These are phyloP conservation scores for Cyaniris semiargus DNA, from an alignment of 2,888 invertebrate species.

Conservation along the genomic window DNA sequence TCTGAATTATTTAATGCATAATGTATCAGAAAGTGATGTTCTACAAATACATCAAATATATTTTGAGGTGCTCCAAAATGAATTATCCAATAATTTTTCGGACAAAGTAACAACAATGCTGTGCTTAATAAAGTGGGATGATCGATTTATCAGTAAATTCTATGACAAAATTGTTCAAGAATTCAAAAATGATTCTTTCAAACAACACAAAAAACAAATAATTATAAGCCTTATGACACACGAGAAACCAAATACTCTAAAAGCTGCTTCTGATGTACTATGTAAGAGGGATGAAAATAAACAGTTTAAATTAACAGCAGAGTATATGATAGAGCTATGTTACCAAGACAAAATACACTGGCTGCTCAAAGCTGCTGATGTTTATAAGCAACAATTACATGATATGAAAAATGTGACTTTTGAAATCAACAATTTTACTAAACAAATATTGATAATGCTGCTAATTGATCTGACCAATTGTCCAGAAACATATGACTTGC, in stretches of 20 bases:
- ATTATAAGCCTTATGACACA: constrained; percentile 68
- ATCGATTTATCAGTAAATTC: constrained; percentile 56
- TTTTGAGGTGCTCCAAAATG: constrained; percentile 61
- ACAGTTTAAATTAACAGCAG: constrained; percentile 71
- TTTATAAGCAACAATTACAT: constrained; percentile 68
- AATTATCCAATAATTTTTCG: constrained; percentile 56
- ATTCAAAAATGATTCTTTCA: constrained; percentile 60
- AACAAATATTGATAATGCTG: constrained; percentile 75
- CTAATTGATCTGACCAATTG: constrained; percentile 74
- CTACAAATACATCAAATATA: constrained; percentile 61
- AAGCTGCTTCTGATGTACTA: constrained; percentile 59
- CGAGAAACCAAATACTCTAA: constrained; percentile 60
- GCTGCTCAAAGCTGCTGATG: constrained; percentile 71
- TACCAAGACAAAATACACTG: constrained; percentile 74
- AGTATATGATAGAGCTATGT: constrained; percentile 75
- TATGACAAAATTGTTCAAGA: constrained; percentile 57
- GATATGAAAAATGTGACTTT: constrained; percentile 73
- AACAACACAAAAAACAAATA: constrained; percentile 71
- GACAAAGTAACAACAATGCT: constrained; percentile 65
- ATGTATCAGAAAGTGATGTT: constrained; percentile 48
- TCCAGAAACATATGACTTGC: constrained; percentile 70
- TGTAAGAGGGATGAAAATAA: constrained; percentile 68
- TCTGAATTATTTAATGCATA: constrained; percentile 56
- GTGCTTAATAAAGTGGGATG: constrained; percentile 63
- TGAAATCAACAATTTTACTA: constrained; percentile 74